These are phyloP conservation scores for Elysia chlorotica DNA, from an alignment of 1,140 invertebrate species.

Conservation along the genomic window DNA sequence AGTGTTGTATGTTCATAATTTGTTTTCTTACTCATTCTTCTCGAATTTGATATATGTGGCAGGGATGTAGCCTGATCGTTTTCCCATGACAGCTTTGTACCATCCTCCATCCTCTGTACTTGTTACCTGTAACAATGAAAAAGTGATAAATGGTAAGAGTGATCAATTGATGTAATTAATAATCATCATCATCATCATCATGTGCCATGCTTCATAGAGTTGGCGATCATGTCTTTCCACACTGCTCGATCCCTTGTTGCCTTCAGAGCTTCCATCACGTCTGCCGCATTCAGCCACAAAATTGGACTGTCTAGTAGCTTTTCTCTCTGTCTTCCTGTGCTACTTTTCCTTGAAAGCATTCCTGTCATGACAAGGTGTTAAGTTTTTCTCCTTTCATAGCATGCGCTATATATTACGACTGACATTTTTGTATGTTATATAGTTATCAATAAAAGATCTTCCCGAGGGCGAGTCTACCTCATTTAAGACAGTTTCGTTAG, in stretches of 20 bases:
- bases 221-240: background rate
- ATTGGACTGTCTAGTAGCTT: too few species aligned
- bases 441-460: too few species aligned
- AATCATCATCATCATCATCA: background rate
- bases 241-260: background rate
- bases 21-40: constrained; percentile 11
- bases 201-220: background rate
- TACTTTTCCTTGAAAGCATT: too few species aligned
- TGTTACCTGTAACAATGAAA: background rate
- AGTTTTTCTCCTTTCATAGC: too few species aligned
- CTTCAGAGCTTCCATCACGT: background rate
- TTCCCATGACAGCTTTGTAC: constrained; percentile 9
- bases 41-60: constrained; percentile 14
- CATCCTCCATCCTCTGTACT: constrained; percentile 9
- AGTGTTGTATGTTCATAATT: background rate
- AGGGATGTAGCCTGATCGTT: constrained; percentile 10
- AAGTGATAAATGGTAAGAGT: background rate
- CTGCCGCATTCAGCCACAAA: too few species aligned
- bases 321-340: too few species aligned
- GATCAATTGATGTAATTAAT: background rate
- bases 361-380: too few species aligned
- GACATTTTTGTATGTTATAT: too few species aligned
- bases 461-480: too few species aligned
- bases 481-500: too few species aligned
- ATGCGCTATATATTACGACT: too few species aligned